Evolutionary conservation across 2,888 invertebrate genomes (phyloP).

Genomic region (Cerastis leucographa): DNA sequence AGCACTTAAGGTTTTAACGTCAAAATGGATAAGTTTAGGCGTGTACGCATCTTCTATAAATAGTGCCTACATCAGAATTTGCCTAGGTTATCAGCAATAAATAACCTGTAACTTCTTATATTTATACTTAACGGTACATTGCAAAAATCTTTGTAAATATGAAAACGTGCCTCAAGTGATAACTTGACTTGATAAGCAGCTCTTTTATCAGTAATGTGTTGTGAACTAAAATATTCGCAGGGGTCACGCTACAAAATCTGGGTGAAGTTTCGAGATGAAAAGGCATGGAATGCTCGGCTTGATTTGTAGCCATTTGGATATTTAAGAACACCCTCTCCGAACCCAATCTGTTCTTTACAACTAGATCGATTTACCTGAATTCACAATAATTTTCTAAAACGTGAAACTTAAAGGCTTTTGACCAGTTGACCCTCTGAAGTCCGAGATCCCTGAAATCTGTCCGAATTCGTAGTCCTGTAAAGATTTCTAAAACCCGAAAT

Average conservation of each 20-base stretch:
- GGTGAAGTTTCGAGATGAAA: constrained; percentile 11
- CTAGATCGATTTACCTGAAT: not conserved
- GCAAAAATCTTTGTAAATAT: constrained; percentile 38
- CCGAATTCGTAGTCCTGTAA: constrained; percentile 11
- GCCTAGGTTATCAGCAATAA: constrained; percentile 47
- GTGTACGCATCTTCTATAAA: constrained; percentile 20
- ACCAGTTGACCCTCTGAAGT: constrained; percentile 14
- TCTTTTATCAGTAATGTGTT: constrained; percentile 12
- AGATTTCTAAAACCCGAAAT: constrained; percentile 20
- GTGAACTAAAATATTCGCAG: constrained; percentile 18
- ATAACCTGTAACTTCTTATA: constrained; percentile 41
- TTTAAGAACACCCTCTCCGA: not conserved
- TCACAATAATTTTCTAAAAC: not conserved
- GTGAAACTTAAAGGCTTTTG: constrained; percentile 1
- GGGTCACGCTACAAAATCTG: constrained; percentile 11
- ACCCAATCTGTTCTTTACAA: not conserved
- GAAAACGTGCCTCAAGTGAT: constrained; percentile 35
- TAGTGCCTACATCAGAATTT: constrained; percentile 37
- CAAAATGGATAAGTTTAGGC: constrained; percentile 1
- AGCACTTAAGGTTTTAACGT: not conserved
- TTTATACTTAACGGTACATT: constrained; percentile 12
- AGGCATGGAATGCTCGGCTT: not conserved
- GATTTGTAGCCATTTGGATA: not conserved
- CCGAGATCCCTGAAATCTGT: constrained; percentile 15
- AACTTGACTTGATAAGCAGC: constrained; percentile 25